phyloP scores from a whole-genome alignment of 2,113 vertebrate species.

The Rhodinocichla rosea region DNA sequence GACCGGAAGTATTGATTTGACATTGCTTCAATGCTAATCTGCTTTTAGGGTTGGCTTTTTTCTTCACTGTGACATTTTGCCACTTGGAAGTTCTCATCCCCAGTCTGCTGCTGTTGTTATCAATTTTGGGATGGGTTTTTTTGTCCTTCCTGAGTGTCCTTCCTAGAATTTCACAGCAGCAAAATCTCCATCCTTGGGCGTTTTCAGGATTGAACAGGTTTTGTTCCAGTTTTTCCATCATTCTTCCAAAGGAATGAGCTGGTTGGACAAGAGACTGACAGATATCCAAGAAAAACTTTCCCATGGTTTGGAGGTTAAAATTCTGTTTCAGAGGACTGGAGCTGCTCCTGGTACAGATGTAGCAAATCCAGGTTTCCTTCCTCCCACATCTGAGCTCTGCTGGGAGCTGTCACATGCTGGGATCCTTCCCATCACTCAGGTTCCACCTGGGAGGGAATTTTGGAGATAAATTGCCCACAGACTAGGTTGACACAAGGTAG shows the following conservation, averaged over 20 bases:
- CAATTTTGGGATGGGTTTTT: neutral
- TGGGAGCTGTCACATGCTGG: neutral
- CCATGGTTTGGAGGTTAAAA: neutral
- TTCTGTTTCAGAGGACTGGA: neutral
- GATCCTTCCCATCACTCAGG: neutral
- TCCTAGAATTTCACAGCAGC: neutral
- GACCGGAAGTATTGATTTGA: conserved; percentile 42
- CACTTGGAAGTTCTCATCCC: neutral
- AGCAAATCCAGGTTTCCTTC: neutral
- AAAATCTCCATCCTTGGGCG: neutral
- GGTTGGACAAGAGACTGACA: neutral
- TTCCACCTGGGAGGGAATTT: neutral
- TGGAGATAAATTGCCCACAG: neutral
- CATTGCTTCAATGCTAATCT: neutral
- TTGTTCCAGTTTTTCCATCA: neutral
- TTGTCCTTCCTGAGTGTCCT: neutral
- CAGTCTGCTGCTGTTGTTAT: neutral
- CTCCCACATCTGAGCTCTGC: neutral
- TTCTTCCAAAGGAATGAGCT: neutral
- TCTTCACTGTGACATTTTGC: neutral
- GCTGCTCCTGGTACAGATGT: neutral
- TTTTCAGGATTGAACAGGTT: neutral
- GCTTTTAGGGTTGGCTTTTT: neutral
- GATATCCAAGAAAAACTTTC: neutral
- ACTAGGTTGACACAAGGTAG: neutral